Evolutionary conservation across 2,797 vertebrate species (phyloP).

Genomic region (Choloepus didactylus): DNA sequence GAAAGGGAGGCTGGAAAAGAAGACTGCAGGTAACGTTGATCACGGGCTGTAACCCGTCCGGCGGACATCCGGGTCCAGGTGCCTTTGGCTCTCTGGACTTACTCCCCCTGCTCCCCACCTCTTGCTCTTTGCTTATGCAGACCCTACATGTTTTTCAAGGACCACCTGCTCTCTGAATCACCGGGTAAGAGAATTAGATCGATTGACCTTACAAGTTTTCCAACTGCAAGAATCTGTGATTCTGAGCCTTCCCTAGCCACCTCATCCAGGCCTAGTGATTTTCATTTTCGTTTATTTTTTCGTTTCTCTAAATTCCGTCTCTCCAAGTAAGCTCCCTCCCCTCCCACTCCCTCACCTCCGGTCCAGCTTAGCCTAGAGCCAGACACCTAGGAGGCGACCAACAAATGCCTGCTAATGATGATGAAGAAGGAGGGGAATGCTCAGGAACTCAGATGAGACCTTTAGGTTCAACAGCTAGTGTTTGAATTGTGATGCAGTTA

Average conservation of each 20-base stretch:
- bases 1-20: not conserved
- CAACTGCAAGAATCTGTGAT: not conserved
- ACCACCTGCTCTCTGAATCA: not conserved
- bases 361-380: not conserved
- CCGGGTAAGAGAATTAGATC: constrained; percentile 1
- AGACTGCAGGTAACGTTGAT: not conserved
- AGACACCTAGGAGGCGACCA: not conserved
- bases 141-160: not conserved
- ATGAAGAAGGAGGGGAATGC: not conserved
- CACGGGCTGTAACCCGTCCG: fast-evolving
- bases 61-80: not conserved
- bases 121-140: not conserved
- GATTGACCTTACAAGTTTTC: constrained; percentile 24
- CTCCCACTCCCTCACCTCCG: not conserved
- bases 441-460: constrained; percentile 6
- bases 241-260: constrained; percentile 31
- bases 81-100: not conserved
- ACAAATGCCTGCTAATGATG: constrained; percentile 46
- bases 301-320: not conserved
- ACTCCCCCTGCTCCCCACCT: not conserved
- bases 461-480: constrained; percentile 9
- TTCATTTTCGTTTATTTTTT: constrained; percentile 57
- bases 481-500: not conserved
- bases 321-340: not conserved
- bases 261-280: constrained; percentile 17